Percentiles rank a stretch among this genome's conserved stretches.
Evolutionary conservation across 2,113 vertebrate genomes (phyloP).

Genomic region (Ammodytes marinus): DNA sequence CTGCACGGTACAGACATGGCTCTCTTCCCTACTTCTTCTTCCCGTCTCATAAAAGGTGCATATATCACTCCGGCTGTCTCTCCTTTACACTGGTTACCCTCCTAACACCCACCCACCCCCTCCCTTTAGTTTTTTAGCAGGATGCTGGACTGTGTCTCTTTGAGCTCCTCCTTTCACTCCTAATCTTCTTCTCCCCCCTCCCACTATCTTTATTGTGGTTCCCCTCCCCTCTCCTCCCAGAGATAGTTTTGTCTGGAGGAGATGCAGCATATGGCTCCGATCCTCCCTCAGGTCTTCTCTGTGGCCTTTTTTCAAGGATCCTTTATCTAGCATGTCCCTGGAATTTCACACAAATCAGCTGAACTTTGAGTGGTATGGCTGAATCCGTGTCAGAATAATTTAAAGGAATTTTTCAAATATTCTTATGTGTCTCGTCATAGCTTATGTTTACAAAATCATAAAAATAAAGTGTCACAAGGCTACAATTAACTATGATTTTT

Average conservation of each 20-base stretch:
- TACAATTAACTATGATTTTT: neutral
- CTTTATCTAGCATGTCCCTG: neutral
- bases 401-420: too few relatives aligned
- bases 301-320: slow-evolving; percentile 43
- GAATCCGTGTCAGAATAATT: neutral
- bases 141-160: slow-evolving; percentile 21
- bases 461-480: neutral
- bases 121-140: neutral
- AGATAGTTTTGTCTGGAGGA: slow-evolving; percentile 56
- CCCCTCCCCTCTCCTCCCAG: slow-evolving; percentile 17
- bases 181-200: slow-evolving; percentile 22
- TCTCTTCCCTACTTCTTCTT: slow-evolving; percentile 18
- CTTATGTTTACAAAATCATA: neutral
- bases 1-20: slow-evolving; percentile 1
- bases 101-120: neutral
- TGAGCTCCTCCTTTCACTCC: slow-evolving; percentile 24
- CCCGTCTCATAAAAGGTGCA: slow-evolving; percentile 17
- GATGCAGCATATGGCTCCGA: slow-evolving; percentile 67
- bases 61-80: slow-evolving; percentile 29
- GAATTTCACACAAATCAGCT: neutral
- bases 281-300: slow-evolving; percentile 60
- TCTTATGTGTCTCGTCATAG: neutral
- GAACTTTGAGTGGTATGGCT: neutral
- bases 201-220: slow-evolving; percentile 43
- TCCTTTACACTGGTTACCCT: neutral